These are phyloP conservation scores for Chrysolina americana DNA, from an alignment of 2,888 invertebrate species.

Conservation along the genomic window DNA sequence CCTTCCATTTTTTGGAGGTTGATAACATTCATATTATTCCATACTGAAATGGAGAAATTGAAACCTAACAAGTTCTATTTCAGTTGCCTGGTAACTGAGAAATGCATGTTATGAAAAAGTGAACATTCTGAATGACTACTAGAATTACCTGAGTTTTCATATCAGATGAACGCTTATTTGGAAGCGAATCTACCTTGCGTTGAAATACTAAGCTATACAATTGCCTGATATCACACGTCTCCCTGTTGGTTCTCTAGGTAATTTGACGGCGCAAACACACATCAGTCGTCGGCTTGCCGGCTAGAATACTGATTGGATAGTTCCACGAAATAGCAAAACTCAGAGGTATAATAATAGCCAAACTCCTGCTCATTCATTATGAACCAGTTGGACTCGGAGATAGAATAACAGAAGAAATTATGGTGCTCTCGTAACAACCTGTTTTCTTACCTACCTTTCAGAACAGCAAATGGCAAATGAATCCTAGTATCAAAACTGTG, in stretches of 20 bases:
- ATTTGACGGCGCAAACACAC: conserved; percentile 17
- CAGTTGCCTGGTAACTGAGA: too few relatives aligned
- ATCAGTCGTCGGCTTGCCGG: conserved; percentile 17
- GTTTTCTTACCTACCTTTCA: too few relatives aligned
- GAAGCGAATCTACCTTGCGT: neutral
- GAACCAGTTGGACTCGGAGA: neutral
- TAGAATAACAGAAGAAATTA: neutral
- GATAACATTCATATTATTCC: too few relatives aligned
- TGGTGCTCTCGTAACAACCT: too few relatives aligned
- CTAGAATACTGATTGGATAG: conserved; percentile 10
- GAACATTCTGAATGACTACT: too few relatives aligned
- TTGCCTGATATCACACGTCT: conserved; percentile 4
- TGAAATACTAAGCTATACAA: neutral
- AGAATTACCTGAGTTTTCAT: too few relatives aligned
- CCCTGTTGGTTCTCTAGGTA: conserved; percentile 7
- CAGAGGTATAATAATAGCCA: conserved; percentile 15
- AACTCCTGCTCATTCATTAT: neutral
- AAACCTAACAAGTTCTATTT: too few relatives aligned
- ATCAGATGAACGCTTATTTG: neutral
- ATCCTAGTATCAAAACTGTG: too few relatives aligned
- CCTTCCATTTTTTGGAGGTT: too few relatives aligned
- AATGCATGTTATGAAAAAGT: too few relatives aligned
- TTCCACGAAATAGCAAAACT: neutral
- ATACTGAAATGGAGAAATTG: too few relatives aligned
- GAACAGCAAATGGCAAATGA: too few relatives aligned